Percentiles rank a stretch among this genome's conserved stretches.
Conservation (phyloP, 2,797 vertebrate species). For the Pristis pectinata region DNA sequence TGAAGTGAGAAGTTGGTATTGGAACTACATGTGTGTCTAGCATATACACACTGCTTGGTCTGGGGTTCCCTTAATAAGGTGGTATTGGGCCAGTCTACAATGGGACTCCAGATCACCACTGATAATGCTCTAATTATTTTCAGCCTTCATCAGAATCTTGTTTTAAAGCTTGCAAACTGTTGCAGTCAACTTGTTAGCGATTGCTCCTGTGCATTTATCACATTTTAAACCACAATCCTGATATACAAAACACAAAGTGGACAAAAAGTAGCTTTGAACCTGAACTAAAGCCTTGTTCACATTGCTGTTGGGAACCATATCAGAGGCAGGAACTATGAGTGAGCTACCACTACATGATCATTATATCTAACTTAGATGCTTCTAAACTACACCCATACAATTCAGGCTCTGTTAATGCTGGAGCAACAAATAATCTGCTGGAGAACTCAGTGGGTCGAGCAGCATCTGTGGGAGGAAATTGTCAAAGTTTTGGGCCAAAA, state of each 20-base stretch:
- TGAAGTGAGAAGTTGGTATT: background rate
- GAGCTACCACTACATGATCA: background rate
- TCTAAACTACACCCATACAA: background rate
- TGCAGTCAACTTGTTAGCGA: background rate
- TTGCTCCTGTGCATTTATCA: background rate
- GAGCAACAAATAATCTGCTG: no score
- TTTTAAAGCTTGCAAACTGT: background rate
- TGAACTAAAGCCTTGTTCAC: background rate
- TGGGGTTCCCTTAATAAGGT: background rate
- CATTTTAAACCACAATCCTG: background rate
- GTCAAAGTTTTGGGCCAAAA: no score
- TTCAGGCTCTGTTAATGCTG: background rate
- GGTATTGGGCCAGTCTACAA: background rate
- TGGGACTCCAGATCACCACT: background rate
- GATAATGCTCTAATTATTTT: conserved; percentile 22
- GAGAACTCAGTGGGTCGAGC: no score
- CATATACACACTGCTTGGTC: background rate
- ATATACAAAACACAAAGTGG: background rate
- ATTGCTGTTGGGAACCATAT: background rate
- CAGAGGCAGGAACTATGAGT: background rate
- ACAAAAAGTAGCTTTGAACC: background rate
- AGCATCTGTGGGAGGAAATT: no score
- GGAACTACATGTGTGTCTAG: background rate
- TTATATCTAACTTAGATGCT: background rate
- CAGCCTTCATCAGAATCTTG: conserved; percentile 26